Conservation (phyloP, 1,140 invertebrate genomes). For the Plectrocnemia conspersa region DNA sequence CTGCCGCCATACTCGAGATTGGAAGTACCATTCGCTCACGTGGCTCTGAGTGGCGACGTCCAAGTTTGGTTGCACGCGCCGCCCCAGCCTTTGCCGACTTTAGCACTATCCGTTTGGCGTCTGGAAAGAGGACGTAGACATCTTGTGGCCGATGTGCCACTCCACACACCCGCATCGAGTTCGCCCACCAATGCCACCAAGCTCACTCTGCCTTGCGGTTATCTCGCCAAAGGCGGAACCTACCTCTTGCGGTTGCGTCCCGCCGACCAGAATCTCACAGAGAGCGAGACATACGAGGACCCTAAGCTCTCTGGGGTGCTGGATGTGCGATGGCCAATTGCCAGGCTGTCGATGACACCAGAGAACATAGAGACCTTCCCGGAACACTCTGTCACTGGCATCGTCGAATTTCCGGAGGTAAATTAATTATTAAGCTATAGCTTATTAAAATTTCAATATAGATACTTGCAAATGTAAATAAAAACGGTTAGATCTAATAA, state of each 20-base stretch:
- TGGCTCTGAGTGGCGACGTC: constrained; percentile 62
- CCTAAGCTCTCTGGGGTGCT: constrained; percentile 51
- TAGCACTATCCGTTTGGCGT: constrained; percentile 34
- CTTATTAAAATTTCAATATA: too few species aligned
- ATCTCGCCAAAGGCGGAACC: constrained; percentile 62
- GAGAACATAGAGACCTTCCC: constrained; percentile 75
- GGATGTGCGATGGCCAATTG: constrained; percentile 74
- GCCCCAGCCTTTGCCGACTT: constrained; percentile 29
- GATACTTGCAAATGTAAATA: too few species aligned
- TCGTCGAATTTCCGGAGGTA: constrained; percentile 63
- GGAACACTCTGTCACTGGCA: constrained; percentile 62
- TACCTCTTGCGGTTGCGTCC: constrained; percentile 25
- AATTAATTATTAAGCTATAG: too few species aligned
- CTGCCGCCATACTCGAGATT: constrained; percentile 44
- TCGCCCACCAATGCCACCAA: constrained; percentile 35
- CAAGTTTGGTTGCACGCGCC: constrained; percentile 52
- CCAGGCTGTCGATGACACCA: constrained; percentile 64
- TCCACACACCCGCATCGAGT: constrained; percentile 39
- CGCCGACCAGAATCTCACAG: constrained; percentile 24
- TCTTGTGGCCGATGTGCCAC: constrained; percentile 40
- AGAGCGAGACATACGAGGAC: constrained; percentile 28
- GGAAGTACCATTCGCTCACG: constrained; percentile 55
- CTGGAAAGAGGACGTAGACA: constrained; percentile 39
- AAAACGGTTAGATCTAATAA: too few species aligned
- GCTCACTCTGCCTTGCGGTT: constrained; percentile 62